Percentiles rank a stretch among this genome's conserved stretches.
phyloP scores from a whole-genome alignment of 2,113 vertebrate genomes.

The Silurus asotus region DNA sequence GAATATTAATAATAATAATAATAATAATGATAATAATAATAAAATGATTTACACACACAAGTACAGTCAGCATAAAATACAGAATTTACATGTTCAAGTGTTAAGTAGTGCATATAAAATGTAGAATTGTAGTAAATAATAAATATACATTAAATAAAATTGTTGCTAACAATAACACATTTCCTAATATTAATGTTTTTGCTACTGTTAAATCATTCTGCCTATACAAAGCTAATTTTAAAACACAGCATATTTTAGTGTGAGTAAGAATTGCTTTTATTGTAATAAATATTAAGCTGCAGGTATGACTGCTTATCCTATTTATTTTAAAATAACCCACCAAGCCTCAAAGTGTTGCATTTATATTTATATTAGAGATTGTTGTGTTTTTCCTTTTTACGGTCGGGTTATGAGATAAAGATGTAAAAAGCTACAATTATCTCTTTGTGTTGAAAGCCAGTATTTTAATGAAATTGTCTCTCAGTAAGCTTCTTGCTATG shows the following conservation, averaged over 20 bases:
- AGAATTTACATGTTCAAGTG: too few relatives aligned
- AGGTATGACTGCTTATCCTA: neutral
- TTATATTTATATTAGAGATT: neutral
- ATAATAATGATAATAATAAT: too few relatives aligned
- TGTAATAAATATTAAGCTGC: neutral
- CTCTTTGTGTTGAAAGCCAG: constrained; percentile 25
- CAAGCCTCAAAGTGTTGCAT: neutral
- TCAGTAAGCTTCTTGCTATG: constrained; percentile 19
- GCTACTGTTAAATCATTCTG: neutral
- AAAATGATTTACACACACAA: too few relatives aligned
- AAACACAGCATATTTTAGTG: too few relatives aligned
- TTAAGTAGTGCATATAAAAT: too few relatives aligned
- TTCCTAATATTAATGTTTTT: neutral
- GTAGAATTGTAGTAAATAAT: too few relatives aligned
- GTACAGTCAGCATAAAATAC: too few relatives aligned
- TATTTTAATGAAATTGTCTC: constrained; percentile 33
- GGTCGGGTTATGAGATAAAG: constrained; percentile 31
- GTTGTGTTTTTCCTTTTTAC: neutral
- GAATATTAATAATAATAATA: too few relatives aligned
- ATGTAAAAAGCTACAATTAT: constrained; percentile 32
- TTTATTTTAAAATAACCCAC: neutral
- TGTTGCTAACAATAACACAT: neutral
- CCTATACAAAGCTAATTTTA: too few relatives aligned
- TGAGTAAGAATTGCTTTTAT: neutral
- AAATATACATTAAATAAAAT: too few relatives aligned